Evolutionary conservation across 2,888 invertebrate genomes (phyloP), one percentile per base, ranked within the genome.

Genomic region (Criorhina ranunculi): DNA sequence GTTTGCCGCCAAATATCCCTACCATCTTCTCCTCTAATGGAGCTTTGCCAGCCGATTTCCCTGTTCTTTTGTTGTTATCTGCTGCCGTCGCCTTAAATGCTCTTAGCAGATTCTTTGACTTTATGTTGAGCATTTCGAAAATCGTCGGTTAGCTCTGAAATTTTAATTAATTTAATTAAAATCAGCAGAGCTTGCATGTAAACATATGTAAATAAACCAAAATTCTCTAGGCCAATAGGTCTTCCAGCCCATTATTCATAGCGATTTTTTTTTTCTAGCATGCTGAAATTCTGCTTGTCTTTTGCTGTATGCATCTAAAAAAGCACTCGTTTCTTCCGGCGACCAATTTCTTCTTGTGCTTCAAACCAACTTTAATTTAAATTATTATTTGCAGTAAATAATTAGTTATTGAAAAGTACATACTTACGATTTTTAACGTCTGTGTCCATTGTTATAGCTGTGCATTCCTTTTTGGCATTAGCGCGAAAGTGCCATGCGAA

Each of bases 391-490:
- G 40, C 1, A 40, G 40, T 42, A 2, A 42, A 15, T 42, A 42
- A n/a, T 15, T 42, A 42, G 5, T 42, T 24, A 24, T 24, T 24
- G 2, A 24, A 42, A 42, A 33, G 6, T 33, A n/a, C n/a, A n/a
- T n/a, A 33, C 33, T 40, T 40, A 40, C 40, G 40, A 40, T 40
- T 40, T 40, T 40, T 40, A 89, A 29, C 88, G 78, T 5, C 88
- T 69, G 2, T 87, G 44, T 0, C 77, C 62, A 37, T 89, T n/a
- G n/a, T n/a, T 89, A 4, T 89, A 24, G 24, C 24, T n/a, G n/a
- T 24, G 1, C 1, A 4, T 24, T 24, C 4, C 24, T 24, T 24
- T 24, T 24, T 24, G 24, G 4, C 24, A 24, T 24, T 24, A 24
- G 24, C 24, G 24, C 24, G 24, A 24, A 24, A 4, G 1, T 24